A percentile compares a stretch with the other conserved stretches of the same genome.
Evolutionary conservation across 2,113 vertebrate species (phyloP).

Genomic region (Eupsittula cactorum): DNA sequence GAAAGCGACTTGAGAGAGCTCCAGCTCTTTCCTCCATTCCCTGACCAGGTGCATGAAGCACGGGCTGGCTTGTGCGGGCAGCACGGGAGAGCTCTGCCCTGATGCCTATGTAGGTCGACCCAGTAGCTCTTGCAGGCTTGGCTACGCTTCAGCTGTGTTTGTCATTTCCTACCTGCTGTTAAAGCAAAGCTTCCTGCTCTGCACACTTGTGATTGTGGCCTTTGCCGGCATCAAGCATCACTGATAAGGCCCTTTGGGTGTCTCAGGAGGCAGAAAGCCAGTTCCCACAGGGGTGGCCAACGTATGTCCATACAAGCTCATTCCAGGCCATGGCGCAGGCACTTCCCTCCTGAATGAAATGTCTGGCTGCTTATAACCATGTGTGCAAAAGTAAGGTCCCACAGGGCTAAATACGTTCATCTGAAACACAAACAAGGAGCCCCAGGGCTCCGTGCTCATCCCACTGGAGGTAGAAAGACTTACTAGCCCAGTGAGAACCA

Average conservation of each 20-base stretch:
- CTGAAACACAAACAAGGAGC: neutral
- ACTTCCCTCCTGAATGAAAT: neutral
- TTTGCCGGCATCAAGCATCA: neutral
- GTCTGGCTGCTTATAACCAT: neutral
- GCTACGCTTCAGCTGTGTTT: neutral
- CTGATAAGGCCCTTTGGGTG: neutral
- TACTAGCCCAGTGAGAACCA: neutral
- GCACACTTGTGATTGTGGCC: neutral
- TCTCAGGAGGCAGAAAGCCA: neutral
- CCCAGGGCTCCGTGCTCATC: neutral
- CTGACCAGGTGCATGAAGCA: neutral
- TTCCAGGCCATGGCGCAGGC: neutral
- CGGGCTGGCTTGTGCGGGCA: neutral
- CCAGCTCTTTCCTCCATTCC: neutral
- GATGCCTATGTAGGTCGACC: fast-evolving
- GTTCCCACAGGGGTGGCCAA: neutral
- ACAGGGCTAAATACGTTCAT: neutral
- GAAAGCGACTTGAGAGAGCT: neutral
- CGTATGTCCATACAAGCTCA: neutral
- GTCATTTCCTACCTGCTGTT: neutral
- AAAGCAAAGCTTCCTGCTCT: neutral
- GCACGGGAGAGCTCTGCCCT: neutral
- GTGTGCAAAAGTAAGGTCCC: neutral
- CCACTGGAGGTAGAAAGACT: neutral
- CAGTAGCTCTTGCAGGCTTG: neutral